Evolutionary conservation across 1,140 invertebrate genomes (phyloP).

Genomic region (Drosophila sulfurigaster): DNA sequence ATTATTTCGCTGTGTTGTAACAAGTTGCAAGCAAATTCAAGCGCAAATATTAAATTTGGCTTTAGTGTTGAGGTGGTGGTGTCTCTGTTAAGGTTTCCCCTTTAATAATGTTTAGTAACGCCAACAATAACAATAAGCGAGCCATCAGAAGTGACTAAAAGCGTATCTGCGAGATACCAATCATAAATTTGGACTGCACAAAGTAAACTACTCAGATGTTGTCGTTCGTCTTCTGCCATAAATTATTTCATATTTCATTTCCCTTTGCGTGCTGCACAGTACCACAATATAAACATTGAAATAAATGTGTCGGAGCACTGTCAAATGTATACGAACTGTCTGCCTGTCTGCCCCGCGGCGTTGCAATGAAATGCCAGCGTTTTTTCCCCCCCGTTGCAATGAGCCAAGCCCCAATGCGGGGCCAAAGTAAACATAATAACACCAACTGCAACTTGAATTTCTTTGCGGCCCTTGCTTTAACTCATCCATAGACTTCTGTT

Average conservation of each 20-base stretch:
- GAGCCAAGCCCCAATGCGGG: constrained; percentile 19
- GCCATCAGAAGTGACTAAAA: constrained; percentile 30
- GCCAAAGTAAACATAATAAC: constrained; percentile 71
- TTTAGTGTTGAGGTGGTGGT: not conserved
- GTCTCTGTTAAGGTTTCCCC: constrained; percentile 3
- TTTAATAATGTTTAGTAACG: constrained; percentile 36
- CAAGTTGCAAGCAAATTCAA: constrained; percentile 12
- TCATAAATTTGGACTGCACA: constrained; percentile 36
- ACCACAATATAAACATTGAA: constrained; percentile 28
- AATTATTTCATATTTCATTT: constrained; percentile 80
- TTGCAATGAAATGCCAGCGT: constrained; percentile 56
- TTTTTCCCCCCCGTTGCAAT: constrained; percentile 16
- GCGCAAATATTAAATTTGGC: constrained; percentile 16
- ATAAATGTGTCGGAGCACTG: constrained; percentile 8
- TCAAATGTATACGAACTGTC: constrained; percentile 46
- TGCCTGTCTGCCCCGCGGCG: constrained; percentile 35
- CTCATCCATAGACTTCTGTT: constrained; percentile 3
- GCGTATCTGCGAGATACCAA: constrained; percentile 23
- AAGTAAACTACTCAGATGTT: constrained; percentile 11
- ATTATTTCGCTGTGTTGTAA: constrained; percentile 38
- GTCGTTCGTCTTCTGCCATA: constrained; percentile 52
- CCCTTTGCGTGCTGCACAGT: constrained; percentile 57
- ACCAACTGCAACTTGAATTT: constrained; percentile 54
- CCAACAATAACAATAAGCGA: constrained; percentile 49
- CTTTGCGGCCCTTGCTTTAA: constrained; percentile 23